phyloP scores from a whole-genome alignment of 2,113 vertebrate genomes.

The Piaya cayana region DNA sequence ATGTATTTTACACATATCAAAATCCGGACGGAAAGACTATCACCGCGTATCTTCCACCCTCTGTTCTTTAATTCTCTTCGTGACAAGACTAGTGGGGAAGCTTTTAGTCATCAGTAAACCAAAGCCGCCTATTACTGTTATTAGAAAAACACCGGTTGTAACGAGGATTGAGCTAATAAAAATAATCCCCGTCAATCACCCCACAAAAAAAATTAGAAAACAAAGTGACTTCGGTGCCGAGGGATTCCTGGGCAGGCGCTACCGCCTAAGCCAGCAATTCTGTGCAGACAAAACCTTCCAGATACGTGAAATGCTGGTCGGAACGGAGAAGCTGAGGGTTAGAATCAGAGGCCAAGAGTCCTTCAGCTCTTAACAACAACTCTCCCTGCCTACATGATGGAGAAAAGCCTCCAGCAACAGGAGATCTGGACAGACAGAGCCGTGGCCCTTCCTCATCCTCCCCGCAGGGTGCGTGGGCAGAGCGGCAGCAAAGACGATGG shows the following conservation, averaged over 20 bases:
- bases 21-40: neutral
- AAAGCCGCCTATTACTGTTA: neutral
- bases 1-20: neutral
- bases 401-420: neutral
- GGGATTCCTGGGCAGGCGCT: too few species aligned
- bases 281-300: neutral
- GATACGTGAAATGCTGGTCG: accelerated
- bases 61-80: neutral
- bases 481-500: accelerated
- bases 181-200: neutral
- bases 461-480: accelerated
- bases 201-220: neutral
- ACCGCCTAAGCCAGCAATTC: neutral
- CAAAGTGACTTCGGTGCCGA: accelerated
- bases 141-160: neutral
- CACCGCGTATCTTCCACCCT: neutral
- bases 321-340: neutral
- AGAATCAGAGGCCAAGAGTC: neutral
- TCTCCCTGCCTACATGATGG: accelerated
- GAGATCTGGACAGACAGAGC: neutral
- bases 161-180: neutral
- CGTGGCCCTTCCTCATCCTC: too few species aligned
- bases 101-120: neutral
- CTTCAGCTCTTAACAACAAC: neutral
- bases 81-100: neutral